Evolutionary conservation across 2,113 vertebrate genomes (phyloP), one percentile per base, ranked within the genome.

Genomic region (Jacana jacana): DNA sequence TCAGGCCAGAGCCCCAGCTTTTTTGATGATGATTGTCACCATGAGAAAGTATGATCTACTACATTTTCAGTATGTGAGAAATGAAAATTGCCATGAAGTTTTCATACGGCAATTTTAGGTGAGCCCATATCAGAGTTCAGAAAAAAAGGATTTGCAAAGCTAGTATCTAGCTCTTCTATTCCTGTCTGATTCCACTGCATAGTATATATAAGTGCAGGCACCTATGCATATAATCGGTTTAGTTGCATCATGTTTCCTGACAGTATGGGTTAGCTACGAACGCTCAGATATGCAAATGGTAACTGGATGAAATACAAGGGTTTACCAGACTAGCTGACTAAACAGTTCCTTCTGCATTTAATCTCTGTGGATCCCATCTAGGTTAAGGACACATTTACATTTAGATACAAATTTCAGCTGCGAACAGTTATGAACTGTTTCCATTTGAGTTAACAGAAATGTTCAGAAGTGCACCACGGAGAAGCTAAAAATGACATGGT

Each of bases 311-410:
- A 91, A 89, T 79, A 42, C 27, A 85, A 35, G 61, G n/a, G 30
- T 84, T 87, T 95, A 80, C 46, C 44, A 91, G 61, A 73, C 40
- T 64, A 91, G 78, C 87, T 95, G 93, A 85, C 89, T 82, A 82
- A 94, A 89, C 49, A 69, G 40, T 76, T 96, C 52, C 54, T 76
- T 92, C 71, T 85, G 54, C 61, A 30, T 87, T 95, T 92, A 87
- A 94, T 76, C 57, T 76, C n/a, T 35, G 3, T n/a, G 51, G 23
- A 78, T 55, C 17, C 33, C 68, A 86, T 58, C 22, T 70, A 54
- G 15, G 37, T 86, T 91, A 90, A 88, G 79, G 68, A 69, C 71
- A 86, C 55, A 90, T 93, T 95, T 95, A 88, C 63, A 86, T 94
- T 94, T 91, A 93, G 71, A 90, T 81, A 73, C 4, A 33, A 58